Evolutionary conservation across 2,797 vertebrate genomes (phyloP).

Genomic region (Tauraco hartlaubi): DNA sequence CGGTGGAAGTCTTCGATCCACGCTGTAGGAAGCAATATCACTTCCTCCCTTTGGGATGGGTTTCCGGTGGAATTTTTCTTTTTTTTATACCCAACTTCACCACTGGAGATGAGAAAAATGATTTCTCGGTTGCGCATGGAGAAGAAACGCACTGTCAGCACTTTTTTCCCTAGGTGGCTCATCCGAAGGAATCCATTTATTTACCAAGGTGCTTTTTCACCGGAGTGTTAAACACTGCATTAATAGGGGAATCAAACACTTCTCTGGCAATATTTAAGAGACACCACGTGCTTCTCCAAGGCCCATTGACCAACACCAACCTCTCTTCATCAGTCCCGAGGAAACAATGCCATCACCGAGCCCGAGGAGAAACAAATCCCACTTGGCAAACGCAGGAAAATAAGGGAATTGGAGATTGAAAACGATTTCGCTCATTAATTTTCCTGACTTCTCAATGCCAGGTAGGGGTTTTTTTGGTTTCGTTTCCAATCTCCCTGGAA

Average conservation of each 20-base stretch:
- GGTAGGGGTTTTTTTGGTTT: neutral
- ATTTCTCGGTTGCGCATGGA: neutral
- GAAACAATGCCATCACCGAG: neutral
- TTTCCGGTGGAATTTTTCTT: neutral
- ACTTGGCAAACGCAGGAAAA: fast-evolving
- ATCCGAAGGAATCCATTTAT: neutral
- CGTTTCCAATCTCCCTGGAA: neutral
- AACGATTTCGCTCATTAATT: neutral
- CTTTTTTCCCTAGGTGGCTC: neutral
- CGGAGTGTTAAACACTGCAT: neutral
- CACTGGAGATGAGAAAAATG: neutral
- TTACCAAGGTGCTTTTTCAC: neutral
- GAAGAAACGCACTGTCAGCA: neutral
- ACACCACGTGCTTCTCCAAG: neutral
- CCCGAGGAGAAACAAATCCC: fast-evolving
- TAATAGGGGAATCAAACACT: neutral
- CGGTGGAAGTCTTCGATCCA: neutral
- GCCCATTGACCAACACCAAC: neutral
- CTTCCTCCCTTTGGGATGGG: neutral
- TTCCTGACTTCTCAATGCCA: neutral
- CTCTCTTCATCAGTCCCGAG: fast-evolving
- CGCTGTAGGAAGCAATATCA: neutral
- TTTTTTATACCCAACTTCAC: neutral
- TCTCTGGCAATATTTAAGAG: neutral
- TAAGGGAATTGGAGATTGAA: neutral